These are phyloP conservation scores for Apamea monoglypha DNA, from an alignment of 2,888 invertebrate genomes.

Conservation along the genomic window DNA sequence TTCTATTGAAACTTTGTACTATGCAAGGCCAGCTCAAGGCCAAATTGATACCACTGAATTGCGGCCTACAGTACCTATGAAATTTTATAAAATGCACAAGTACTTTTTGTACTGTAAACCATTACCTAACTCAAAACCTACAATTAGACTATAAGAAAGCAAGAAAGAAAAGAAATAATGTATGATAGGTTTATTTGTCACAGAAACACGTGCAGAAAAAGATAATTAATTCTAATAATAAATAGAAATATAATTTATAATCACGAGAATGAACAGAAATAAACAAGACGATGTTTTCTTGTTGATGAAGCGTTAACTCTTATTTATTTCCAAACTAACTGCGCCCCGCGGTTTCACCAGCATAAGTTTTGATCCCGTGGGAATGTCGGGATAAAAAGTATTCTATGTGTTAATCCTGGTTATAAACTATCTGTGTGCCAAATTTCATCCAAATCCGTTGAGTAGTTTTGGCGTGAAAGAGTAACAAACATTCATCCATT, in stretches of 20 bases:
- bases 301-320: background rate
- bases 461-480: too few species aligned
- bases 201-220: background rate
- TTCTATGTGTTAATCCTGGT: too few species aligned
- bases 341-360: too few species aligned
- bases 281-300: background rate
- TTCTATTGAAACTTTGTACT: background rate
- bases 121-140: background rate
- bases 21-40: background rate
- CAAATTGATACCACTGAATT: background rate
- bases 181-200: background rate
- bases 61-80: background rate
- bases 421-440: too few species aligned
- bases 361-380: too few species aligned
- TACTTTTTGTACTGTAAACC: background rate
- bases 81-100: background rate
- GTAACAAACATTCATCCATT: too few species aligned
- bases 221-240: background rate
- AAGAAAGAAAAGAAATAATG: too few species aligned
- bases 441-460: too few species aligned
- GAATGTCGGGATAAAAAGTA: too few species aligned
- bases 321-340: background rate
- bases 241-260: background rate
- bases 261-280: background rate
- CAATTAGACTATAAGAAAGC: background rate